Percentiles rank a stretch among this genome's conserved stretches.
These are phyloP conservation scores for Lacerta bilineata DNA, from an alignment of 2,797 vertebrate species.

Conservation along the genomic window DNA sequence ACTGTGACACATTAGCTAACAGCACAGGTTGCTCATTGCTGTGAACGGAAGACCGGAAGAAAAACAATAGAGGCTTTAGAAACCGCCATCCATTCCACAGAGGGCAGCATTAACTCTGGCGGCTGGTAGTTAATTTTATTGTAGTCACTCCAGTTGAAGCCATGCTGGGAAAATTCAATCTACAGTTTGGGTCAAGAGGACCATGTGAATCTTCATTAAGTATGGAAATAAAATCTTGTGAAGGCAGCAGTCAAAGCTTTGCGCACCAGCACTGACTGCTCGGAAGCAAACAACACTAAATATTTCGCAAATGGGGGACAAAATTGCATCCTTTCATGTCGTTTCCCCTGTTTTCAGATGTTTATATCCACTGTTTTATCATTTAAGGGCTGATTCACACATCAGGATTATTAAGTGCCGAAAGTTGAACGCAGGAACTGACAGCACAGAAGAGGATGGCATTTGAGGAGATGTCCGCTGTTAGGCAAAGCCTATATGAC, in stretches of 20 bases:
- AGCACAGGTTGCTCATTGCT: conserved; percentile 41
- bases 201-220: conserved; percentile 33
- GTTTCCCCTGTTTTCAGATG: not conserved
- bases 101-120: conserved; percentile 34
- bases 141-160: conserved; percentile 3
- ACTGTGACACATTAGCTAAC: conserved; percentile 34
- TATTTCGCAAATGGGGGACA: not conserved
- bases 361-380: not conserved
- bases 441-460: not conserved
- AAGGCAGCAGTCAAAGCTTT: not conserved
- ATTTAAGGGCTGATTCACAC: not conserved
- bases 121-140: conserved; percentile 27
- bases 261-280: not conserved
- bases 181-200: conserved; percentile 20
- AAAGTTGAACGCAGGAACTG: not conserved
- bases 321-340: not conserved
- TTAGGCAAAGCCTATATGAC: not conserved
- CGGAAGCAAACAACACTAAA: not conserved
- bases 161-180: conserved; percentile 33
- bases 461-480: not conserved
- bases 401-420: not conserved
- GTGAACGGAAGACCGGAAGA: conserved; percentile 14
- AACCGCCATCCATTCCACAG: conserved; percentile 11
- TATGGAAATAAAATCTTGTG: conserved; percentile 18
- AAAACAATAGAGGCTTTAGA: conserved; percentile 30